These are phyloP conservation scores for Artemia franciscana DNA, from an alignment of 1,140 invertebrate genomes.

Conservation along the genomic window DNA sequence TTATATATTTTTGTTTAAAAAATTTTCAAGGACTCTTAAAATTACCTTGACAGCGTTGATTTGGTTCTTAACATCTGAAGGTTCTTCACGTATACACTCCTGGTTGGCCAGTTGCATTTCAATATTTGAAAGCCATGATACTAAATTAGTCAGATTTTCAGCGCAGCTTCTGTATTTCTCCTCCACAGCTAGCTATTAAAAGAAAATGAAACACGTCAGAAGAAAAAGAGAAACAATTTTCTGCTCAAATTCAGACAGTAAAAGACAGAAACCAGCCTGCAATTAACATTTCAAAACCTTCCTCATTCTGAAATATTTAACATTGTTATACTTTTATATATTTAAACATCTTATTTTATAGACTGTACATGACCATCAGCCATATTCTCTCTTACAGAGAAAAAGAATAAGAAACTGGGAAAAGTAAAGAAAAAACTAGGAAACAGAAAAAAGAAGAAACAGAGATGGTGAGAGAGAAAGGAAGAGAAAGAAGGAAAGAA, in stretches of 20 bases:
- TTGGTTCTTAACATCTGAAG: constrained; percentile 66
- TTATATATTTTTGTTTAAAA: neutral
- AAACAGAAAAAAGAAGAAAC: constrained; percentile 2
- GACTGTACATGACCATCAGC: neutral
- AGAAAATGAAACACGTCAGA: neutral
- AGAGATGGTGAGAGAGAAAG: constrained; percentile 1
- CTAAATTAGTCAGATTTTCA: constrained; percentile 52
- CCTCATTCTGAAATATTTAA: neutral
- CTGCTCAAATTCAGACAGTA: constrained; percentile 7
- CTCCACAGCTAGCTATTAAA: constrained; percentile 61
- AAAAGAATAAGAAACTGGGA: constrained; percentile 4
- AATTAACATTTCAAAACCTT: constrained; percentile 5
- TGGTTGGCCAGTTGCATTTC: constrained; percentile 68
- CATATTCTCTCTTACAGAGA: neutral
- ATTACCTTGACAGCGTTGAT: constrained; percentile 64
- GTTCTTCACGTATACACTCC: constrained; percentile 62
- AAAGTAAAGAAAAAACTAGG: neutral
- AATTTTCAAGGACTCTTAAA: too few species aligned
- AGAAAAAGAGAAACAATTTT: neutral
- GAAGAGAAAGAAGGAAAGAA: constrained; percentile 7
- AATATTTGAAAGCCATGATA: constrained; percentile 64
- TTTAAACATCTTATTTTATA: neutral
- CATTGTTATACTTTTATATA: neutral
- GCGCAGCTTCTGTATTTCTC: constrained; percentile 78
- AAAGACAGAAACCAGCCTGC: constrained; percentile 11